A percentile compares a stretch with the other conserved stretches of the same genome.
Evolutionary conservation across 2,113 vertebrate species (phyloP).

Genomic region (Chloroceryle aenea): DNA sequence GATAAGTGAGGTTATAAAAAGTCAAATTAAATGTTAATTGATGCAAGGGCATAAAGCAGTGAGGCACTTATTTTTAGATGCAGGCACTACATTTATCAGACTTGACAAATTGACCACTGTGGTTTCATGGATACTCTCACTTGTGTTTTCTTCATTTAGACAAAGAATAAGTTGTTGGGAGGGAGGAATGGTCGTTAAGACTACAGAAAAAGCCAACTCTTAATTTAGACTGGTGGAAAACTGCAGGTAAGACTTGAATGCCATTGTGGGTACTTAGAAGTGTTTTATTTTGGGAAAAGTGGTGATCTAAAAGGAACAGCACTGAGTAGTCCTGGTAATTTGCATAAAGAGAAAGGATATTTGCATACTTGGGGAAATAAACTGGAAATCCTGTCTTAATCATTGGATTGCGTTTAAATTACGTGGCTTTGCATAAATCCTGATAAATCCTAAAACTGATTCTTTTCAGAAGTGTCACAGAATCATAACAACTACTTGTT

Average conservation of each 20-base stretch:
- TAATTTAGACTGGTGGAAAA: neutral
- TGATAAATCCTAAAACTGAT: conserved; percentile 32
- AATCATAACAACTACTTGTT: conserved; percentile 25
- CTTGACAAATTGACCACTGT: conserved; percentile 68
- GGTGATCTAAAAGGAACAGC: conserved; percentile 18
- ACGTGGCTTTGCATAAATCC: conserved; percentile 13
- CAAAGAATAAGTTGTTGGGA: neutral
- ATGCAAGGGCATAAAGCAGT: conserved; percentile 70
- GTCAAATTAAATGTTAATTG: conserved; percentile 83
- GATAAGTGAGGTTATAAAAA: conserved; percentile 78
- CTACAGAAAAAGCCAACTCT: neutral
- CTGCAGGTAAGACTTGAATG: neutral
- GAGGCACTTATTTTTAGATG: conserved; percentile 57
- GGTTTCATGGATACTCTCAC: conserved; percentile 33
- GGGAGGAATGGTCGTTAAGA: neutral
- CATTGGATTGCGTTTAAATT: conserved; percentile 46
- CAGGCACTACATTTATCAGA: conserved; percentile 66
- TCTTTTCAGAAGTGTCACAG: conserved; percentile 25
- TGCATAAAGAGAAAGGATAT: conserved; percentile 49
- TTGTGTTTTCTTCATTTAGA: conserved; percentile 39
- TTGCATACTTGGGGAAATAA: conserved; percentile 29
- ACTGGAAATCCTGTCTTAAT: conserved; percentile 62
- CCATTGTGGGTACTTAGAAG: neutral
- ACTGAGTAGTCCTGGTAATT: neutral
- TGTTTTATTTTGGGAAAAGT: conserved; percentile 39